Evolutionary conservation across 2,888 invertebrate genomes (phyloP).

Genomic region (Rosalia funebris): DNA sequence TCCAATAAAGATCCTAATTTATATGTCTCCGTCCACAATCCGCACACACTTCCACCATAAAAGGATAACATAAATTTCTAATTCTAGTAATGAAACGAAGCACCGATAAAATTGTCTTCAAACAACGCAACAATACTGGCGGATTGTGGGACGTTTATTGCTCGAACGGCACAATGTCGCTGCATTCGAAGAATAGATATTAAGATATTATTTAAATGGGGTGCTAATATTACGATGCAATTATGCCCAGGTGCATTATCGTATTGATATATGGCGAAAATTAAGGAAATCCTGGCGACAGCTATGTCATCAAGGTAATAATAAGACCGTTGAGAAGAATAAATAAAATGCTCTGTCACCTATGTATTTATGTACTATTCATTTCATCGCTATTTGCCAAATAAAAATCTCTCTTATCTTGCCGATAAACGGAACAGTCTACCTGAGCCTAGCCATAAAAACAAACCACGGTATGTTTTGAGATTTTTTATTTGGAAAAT

Average conservation of each 20-base stretch:
- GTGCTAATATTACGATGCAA: background rate
- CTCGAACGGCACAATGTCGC: background rate
- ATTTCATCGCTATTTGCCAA: too few relatives aligned
- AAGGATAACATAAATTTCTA: slow-evolving; percentile 9
- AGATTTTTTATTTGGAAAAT: too few relatives aligned
- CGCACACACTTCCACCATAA: background rate
- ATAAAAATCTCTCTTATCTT: too few relatives aligned
- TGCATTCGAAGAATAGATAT: slow-evolving; percentile 3
- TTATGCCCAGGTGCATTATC: background rate
- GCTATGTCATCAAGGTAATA: too few relatives aligned
- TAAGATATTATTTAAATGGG: slow-evolving; percentile 6
- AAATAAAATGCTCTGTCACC: too few relatives aligned
- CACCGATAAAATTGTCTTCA: slow-evolving; percentile 4
- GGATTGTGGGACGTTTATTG: background rate
- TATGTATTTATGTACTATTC: too few relatives aligned
- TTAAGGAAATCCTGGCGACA: background rate
- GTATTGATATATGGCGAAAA: background rate
- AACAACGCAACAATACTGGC: slow-evolving; percentile 3
- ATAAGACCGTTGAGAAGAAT: too few relatives aligned
- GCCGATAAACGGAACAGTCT: too few relatives aligned
- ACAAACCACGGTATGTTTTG: too few relatives aligned
- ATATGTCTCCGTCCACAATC: slow-evolving; percentile 6
- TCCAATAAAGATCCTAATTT: slow-evolving; percentile 16
- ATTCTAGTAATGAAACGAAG: slow-evolving; percentile 4
- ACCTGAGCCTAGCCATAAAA: too few relatives aligned